Conservation (phyloP, 1,140 invertebrate species). For the Vollenhovia emeryi region DNA sequence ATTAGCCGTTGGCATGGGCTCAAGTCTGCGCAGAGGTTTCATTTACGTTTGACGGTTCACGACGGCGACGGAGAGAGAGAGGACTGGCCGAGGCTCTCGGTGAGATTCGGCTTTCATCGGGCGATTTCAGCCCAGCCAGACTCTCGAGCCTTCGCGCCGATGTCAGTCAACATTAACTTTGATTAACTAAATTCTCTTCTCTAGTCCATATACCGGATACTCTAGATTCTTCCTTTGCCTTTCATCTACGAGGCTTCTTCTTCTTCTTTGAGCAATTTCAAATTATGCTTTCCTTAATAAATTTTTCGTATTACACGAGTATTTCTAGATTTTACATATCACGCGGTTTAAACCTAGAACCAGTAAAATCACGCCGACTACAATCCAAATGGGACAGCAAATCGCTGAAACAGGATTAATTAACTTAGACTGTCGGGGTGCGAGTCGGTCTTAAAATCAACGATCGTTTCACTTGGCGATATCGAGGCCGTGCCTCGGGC, state of each 20-base stretch:
- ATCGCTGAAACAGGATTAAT: slow-evolving; percentile 32
- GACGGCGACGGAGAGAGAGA: background rate
- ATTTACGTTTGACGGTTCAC: slow-evolving; percentile 45
- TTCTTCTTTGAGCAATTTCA: slow-evolving; percentile 39
- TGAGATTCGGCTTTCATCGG: slow-evolving; percentile 43
- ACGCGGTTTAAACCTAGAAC: background rate
- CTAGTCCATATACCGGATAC: background rate
- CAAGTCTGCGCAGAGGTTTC: slow-evolving; percentile 42
- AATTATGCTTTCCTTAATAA: background rate
- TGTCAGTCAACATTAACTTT: slow-evolving; percentile 49
- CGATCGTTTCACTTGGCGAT: slow-evolving; percentile 29
- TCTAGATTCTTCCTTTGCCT: slow-evolving; percentile 12
- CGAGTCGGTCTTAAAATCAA: slow-evolving; percentile 33
- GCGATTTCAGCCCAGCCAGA: slow-evolving; percentile 10
- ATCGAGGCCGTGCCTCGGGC: slow-evolving; percentile 32
- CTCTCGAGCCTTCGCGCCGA: background rate
- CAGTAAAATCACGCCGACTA: background rate
- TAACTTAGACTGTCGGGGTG: slow-evolving; percentile 14
- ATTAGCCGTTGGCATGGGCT: slow-evolving; percentile 46
- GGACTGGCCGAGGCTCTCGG: background rate
- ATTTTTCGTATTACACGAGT: background rate
- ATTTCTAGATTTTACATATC: background rate
- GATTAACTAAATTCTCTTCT: slow-evolving; percentile 43
- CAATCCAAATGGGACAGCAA: background rate
- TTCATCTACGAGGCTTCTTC: background rate